A percentile compares a stretch with the other conserved stretches of the same genome.
Evolutionary conservation across 2,113 vertebrate species (phyloP).

Genomic region (Megaceryle maxima): DNA sequence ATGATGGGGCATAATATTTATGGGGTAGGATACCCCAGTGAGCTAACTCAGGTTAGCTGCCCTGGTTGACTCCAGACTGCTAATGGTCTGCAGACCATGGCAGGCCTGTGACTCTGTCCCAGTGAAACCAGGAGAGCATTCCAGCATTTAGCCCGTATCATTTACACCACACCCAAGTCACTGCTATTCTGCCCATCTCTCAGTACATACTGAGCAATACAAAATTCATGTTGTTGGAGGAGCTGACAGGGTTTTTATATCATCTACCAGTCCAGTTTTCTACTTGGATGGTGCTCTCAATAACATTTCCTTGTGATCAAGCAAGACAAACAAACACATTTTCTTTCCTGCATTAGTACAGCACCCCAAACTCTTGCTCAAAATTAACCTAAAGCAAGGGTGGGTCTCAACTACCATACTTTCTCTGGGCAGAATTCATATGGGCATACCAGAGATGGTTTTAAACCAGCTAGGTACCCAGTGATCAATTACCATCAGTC

Average conservation of each 20-base stretch:
- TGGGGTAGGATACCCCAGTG: not conserved
- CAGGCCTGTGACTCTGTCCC: not conserved
- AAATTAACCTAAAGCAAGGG: not conserved
- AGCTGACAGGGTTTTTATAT: not conserved
- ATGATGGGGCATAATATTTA: not conserved
- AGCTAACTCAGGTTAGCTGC: not conserved
- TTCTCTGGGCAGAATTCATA: not conserved
- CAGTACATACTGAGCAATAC: too few relatives aligned
- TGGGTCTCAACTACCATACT: not conserved
- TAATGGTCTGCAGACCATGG: not conserved
- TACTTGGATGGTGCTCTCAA: not conserved
- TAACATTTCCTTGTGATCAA: not conserved
- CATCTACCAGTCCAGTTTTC: not conserved
- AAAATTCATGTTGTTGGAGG: too few relatives aligned
- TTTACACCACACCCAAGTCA: too few relatives aligned
- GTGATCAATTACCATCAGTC: not conserved
- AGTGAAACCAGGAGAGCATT: not conserved
- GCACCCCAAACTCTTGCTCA: not conserved
- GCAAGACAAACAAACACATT: not conserved
- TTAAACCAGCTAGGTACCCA: not conserved
- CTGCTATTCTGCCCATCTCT: too few relatives aligned
- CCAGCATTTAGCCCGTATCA: too few relatives aligned
- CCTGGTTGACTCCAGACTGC: not conserved
- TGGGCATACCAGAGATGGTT: not conserved
- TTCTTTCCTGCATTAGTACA: not conserved